Conservation (phyloP, 2,113 vertebrate genomes). For the Daboia siamensis region DNA sequence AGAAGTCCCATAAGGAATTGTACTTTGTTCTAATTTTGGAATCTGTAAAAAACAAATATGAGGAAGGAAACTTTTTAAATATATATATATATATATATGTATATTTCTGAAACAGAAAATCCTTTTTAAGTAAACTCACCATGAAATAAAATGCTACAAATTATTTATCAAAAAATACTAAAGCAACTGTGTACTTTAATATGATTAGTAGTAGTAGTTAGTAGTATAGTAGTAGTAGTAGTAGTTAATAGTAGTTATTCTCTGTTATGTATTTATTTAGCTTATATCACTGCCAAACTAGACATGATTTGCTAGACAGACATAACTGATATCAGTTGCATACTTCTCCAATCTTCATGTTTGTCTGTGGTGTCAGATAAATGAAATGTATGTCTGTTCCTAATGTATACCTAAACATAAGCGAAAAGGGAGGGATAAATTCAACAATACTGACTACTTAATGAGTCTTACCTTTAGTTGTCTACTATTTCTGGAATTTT, state of each 20-base stretch:
- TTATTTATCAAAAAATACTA: neutral
- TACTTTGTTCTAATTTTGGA: conserved; percentile 63
- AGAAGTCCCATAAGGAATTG: conserved; percentile 60
- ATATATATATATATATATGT: conserved; percentile 20
- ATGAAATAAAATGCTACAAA: conserved; percentile 25
- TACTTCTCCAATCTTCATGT: neutral
- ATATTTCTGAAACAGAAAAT: conserved; percentile 34
- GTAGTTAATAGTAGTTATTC: no score
- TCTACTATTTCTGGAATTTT: neutral
- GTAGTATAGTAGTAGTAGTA: no score
- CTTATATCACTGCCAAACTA: neutral
- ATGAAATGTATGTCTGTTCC: neutral
- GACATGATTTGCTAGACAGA: neutral
- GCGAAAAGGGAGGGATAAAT: neutral
- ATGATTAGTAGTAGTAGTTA: no score
- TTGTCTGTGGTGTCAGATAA: neutral
- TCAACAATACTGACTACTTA: neutral
- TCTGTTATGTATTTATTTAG: neutral
- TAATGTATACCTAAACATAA: neutral
- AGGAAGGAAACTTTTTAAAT: conserved; percentile 56
- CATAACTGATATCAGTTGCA: neutral
- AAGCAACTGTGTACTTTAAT: conserved; percentile 1
- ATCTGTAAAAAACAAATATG: conserved; percentile 64
- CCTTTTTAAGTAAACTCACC: conserved; percentile 52
- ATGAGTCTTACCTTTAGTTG: neutral